These are phyloP conservation scores for Pristionchus entomophagus DNA, from an alignment of 2,888 invertebrate species.

Conservation along the genomic window DNA sequence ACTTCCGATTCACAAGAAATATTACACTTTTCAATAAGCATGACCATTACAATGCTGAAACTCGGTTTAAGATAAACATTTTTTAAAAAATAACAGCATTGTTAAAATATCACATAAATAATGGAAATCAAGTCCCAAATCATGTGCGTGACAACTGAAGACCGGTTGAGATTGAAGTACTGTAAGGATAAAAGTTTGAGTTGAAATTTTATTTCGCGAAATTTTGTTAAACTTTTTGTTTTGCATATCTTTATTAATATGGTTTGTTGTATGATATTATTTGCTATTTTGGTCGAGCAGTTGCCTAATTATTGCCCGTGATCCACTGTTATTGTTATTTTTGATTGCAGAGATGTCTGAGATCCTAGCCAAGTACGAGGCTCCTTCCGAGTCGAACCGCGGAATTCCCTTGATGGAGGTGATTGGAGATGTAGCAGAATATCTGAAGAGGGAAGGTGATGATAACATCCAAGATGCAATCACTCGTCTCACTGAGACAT, in stretches of 20 bases:
- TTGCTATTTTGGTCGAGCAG: background rate
- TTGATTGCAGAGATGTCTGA: conserved; percentile 29
- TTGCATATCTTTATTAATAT: background rate
- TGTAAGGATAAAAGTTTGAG: too few species aligned
- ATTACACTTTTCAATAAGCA: background rate
- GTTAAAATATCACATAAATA: too few species aligned
- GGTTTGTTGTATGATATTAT: background rate
- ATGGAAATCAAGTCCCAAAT: too few species aligned
- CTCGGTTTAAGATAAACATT: background rate
- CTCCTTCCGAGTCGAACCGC: conserved; percentile 48
- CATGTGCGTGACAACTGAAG: too few species aligned
- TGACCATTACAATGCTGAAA: too few species aligned
- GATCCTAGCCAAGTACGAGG: conserved; percentile 43
- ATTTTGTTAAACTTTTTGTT: conserved; percentile 3
- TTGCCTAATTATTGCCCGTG: background rate
- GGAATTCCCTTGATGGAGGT: conserved; percentile 56
- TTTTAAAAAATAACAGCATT: too few species aligned
- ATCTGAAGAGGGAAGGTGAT: conserved; percentile 57
- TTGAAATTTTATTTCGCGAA: too few species aligned
- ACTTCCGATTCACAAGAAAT: background rate
- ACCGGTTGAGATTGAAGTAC: too few species aligned
- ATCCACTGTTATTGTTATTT: background rate
- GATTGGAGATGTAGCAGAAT: conserved; percentile 60
- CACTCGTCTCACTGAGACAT: conserved; percentile 57
- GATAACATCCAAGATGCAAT: conserved; percentile 58